Conservation (phyloP, 2,888 invertebrate genomes). For the Tachina lurida region DNA sequence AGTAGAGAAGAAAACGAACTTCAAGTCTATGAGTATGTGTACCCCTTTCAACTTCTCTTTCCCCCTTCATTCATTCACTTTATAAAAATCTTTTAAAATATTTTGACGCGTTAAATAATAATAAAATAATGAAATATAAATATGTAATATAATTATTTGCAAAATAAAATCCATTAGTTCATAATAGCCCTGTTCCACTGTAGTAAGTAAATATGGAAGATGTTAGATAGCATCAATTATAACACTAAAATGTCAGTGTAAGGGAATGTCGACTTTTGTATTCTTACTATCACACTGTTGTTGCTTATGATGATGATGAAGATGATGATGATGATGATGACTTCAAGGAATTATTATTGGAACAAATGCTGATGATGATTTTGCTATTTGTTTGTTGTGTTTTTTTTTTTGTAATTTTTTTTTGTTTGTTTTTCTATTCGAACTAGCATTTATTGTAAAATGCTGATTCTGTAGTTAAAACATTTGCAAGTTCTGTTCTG, state of each 20-base stretch:
- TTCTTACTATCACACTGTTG: slow-evolving; percentile 2
- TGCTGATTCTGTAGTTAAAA: slow-evolving; percentile 65
- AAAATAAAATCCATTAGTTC: no score
- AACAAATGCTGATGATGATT: slow-evolving; percentile 64
- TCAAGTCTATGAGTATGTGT: no score
- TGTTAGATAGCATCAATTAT: slow-evolving; percentile 81
- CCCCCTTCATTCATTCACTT: no score
- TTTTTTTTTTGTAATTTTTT: no score
- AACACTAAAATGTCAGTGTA: slow-evolving; percentile 72
- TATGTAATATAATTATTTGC: no score
- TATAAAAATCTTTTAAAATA: no score
- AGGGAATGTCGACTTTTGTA: slow-evolving; percentile 22
- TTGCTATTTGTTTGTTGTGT: slow-evolving; percentile 63
- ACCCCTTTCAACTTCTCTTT: no score
- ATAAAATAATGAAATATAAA: no score
- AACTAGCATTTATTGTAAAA: slow-evolving; percentile 61
- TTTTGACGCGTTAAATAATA: no score
- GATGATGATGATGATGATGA: slow-evolving; percentile 47
- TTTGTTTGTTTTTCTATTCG: slow-evolving; percentile 8
- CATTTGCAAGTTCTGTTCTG: slow-evolving; percentile 60
- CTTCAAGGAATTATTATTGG: slow-evolving; percentile 62
- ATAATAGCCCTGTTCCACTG: background rate
- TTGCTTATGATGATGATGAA: background rate
- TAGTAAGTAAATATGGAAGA: slow-evolving; percentile 39
- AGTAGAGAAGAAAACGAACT: no score